These are phyloP conservation scores for Mercenaria mercenaria DNA, from an alignment of 1,140 invertebrate genomes.

Conservation along the genomic window DNA sequence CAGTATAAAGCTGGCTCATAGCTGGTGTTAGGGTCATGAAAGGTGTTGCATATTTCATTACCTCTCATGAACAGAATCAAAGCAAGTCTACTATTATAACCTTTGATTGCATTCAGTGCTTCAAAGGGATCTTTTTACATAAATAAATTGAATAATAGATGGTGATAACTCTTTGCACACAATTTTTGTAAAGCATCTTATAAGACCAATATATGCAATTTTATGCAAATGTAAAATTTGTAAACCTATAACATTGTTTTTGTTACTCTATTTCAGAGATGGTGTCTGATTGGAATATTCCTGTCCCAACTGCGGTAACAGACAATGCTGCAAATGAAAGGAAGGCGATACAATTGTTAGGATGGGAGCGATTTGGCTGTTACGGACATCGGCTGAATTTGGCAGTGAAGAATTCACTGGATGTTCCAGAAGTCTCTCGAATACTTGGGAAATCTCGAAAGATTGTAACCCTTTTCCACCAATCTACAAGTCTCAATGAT, in stretches of 20 bases:
- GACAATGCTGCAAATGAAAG: conserved; percentile 60
- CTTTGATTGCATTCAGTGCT: too few relatives aligned
- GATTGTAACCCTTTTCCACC: conserved; percentile 52
- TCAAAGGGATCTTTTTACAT: neutral
- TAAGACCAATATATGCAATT: neutral
- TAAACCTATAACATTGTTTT: neutral
- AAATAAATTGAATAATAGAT: neutral
- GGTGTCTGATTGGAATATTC: conserved; percentile 2
- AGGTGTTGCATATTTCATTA: too few relatives aligned
- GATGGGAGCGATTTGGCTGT: conserved; percentile 37
- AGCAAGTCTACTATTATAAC: too few relatives aligned
- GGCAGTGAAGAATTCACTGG: conserved; percentile 37
- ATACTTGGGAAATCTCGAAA: conserved; percentile 32
- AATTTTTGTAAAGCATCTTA: too few relatives aligned
- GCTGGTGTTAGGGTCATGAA: too few relatives aligned
- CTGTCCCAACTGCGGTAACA: conserved; percentile 15
- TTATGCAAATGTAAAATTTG: neutral
- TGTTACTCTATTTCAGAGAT: neutral
- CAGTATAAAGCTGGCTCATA: too few relatives aligned
- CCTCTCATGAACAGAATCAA: too few relatives aligned
- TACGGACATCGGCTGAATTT: conserved; percentile 56
- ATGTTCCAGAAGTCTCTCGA: neutral
- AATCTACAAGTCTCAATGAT: conserved; percentile 29
- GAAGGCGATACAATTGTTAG: conserved; percentile 44
- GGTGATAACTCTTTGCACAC: too few relatives aligned